Conservation (phyloP, 2,113 vertebrate species). For the Puffinus mauretanicus region DNA sequence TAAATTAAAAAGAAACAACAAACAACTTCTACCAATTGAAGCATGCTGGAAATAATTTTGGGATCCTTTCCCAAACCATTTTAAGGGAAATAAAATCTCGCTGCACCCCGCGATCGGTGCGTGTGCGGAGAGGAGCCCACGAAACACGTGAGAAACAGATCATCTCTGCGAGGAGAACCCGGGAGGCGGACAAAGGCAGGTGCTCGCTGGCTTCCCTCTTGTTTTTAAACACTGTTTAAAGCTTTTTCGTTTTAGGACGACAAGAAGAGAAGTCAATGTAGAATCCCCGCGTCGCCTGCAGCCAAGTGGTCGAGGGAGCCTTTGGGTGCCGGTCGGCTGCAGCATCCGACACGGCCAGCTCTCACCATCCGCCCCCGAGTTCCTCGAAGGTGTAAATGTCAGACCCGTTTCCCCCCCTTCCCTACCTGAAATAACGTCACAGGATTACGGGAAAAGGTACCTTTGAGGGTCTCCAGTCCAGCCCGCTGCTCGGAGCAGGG, state of each 20-base stretch:
- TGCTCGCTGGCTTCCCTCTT: background rate
- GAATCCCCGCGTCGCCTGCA: background rate
- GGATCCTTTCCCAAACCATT: background rate
- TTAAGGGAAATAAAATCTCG: background rate
- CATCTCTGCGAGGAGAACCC: background rate
- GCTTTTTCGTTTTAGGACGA: background rate
- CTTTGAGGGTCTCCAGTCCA: background rate
- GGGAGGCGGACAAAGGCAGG: background rate
- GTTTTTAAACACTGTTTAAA: background rate
- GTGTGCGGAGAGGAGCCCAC: background rate
- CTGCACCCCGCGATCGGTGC: rapidly evolving
- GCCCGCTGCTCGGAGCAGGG: background rate
- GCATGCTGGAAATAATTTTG: background rate
- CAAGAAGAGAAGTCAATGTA: background rate
- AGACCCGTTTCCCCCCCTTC: background rate
- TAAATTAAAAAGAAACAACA: background rate
- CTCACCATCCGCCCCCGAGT: background rate
- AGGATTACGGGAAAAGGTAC: background rate
- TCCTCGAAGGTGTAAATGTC: background rate
- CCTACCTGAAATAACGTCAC: background rate
- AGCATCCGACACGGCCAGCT: background rate
- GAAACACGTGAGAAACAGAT: background rate
- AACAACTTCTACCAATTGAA: background rate
- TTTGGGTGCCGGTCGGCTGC: background rate
- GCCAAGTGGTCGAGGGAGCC: background rate